phyloP scores from a whole-genome alignment of 1,140 invertebrate genomes.

The Steinernema khuongi region DNA sequence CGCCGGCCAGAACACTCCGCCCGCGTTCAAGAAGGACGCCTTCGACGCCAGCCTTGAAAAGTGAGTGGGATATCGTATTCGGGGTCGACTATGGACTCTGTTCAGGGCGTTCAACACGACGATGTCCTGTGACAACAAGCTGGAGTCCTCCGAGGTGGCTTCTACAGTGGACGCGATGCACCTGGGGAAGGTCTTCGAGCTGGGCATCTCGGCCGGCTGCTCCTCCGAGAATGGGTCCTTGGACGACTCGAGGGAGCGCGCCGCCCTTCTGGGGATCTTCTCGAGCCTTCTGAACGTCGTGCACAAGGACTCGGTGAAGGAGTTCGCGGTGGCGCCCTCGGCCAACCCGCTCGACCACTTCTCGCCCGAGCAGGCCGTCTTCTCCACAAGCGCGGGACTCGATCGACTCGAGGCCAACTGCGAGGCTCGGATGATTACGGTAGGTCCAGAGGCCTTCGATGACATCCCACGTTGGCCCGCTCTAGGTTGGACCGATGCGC shows the following conservation, averaged over 20 bases:
- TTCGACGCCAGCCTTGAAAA: constrained; percentile 50
- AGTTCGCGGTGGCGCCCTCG: constrained; percentile 56
- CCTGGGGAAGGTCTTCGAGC: constrained; percentile 35
- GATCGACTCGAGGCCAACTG: constrained; percentile 35
- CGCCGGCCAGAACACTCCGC: constrained; percentile 44
- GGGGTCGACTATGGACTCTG: not conserved
- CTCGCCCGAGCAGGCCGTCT: constrained; percentile 44
- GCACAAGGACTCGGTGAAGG: constrained; percentile 47
- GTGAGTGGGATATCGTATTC: constrained; percentile 31
- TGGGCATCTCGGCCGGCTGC: constrained; percentile 53
- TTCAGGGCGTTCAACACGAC: constrained; percentile 3
- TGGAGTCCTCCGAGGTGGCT: constrained; percentile 13
- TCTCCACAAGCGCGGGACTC: constrained; percentile 40
- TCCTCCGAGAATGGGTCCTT: not conserved
- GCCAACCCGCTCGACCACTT: constrained; percentile 54
- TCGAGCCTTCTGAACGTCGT: constrained; percentile 45
- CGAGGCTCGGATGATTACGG: constrained; percentile 28
- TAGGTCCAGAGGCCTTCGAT: constrained; percentile 26
- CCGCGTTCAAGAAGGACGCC: constrained; percentile 44
- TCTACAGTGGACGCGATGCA: constrained; percentile 23
- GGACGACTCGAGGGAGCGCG: constrained; percentile 19
- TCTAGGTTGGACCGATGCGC: constrained; percentile 23
- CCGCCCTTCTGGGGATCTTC: constrained; percentile 15
- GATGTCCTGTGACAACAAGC: not conserved
- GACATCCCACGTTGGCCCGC: constrained; percentile 37